Percentiles rank a stretch among this genome's conserved stretches.
Evolutionary conservation across 2,888 invertebrate genomes (phyloP).

Genomic region (Nemotelus nigrinus): DNA sequence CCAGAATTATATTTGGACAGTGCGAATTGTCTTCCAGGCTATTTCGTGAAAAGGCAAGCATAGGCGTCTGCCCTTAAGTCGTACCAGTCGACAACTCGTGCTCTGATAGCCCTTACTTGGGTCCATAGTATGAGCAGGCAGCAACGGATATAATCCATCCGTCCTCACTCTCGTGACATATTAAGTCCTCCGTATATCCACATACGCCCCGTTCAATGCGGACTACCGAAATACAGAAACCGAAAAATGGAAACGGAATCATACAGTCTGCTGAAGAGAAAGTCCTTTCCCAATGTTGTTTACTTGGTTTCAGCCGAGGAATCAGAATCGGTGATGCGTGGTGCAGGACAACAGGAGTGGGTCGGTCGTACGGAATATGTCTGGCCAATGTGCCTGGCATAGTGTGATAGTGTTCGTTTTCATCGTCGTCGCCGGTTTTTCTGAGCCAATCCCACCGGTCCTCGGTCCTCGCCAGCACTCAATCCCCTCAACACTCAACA

Average conservation of each 20-base stretch:
- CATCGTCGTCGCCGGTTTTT: conserved; percentile 1
- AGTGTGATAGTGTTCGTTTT: not conserved
- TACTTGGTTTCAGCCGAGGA: not conserved
- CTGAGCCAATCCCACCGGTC: not conserved
- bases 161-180: too few relatives aligned
- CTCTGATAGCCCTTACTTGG: too few relatives aligned
- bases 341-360: not conserved
- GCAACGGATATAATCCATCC: too few relatives aligned
- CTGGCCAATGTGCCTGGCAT: not conserved
- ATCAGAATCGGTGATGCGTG: not conserved
- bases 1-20: not conserved
- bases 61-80: not conserved
- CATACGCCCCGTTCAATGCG: not conserved
- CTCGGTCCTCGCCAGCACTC: not conserved
- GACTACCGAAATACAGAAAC: not conserved
- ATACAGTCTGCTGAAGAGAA: not conserved
- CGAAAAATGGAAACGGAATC: conserved; percentile 4
- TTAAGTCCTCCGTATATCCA: too few relatives aligned
- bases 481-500: too few relatives aligned
- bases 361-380: not conserved
- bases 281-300: conserved; percentile 12
- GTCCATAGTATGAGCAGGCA: too few relatives aligned
- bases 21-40: not conserved
- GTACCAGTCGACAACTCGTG: not conserved
- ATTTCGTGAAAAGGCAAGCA: not conserved